Evolutionary conservation across 1,140 invertebrate genomes (phyloP), one percentile per base, ranked within the genome.

Genomic region (Harlomillsia oculata): DNA sequence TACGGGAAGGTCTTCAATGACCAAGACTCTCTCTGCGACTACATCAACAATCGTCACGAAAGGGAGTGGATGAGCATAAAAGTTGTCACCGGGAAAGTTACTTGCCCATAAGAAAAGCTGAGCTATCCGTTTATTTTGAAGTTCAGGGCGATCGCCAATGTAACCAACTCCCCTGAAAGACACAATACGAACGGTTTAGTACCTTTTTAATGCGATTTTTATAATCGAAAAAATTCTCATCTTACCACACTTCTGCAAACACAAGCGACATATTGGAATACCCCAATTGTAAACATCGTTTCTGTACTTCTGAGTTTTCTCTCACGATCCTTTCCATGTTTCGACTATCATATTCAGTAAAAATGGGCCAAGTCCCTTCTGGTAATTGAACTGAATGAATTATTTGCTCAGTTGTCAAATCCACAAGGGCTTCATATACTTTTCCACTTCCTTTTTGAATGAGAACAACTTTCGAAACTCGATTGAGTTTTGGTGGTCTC

Each of bases 11-110:
- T 56, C 53, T 23, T 56, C 46, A 37, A 56, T 36, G 16, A 8
- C 53, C 8, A 60, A 6, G 4, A 60, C 59, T 20, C 23, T n/a
- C 9, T 34, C 36, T 20, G 6, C n/a, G 1, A 11, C n/a, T 3
- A 56, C 18, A 29, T 60, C 59, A 1, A 60, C 59, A 21, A 60
- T 36, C 6, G 21, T 28, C 18, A 44, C 28, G 37, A 60, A 56
- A 13, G 40, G 43, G 14, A 60, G 29, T 11, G 59, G 59, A 36
- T 60, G 58, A 2, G 49, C 53, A 30, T 43, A 59, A 26, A 44
- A 16, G 23, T 59, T 59, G 32, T 59, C 57, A 5, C 34, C 52
- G 2, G 4, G 2, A 26, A 40, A 51, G 11, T 60, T 44, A 8
- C 18, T 26, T 34, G 36, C 59, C 18, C 45, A 60, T 3, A 50